phyloP scores from a whole-genome alignment of 2,113 vertebrate genomes.

The Gila orcuttii region DNA sequence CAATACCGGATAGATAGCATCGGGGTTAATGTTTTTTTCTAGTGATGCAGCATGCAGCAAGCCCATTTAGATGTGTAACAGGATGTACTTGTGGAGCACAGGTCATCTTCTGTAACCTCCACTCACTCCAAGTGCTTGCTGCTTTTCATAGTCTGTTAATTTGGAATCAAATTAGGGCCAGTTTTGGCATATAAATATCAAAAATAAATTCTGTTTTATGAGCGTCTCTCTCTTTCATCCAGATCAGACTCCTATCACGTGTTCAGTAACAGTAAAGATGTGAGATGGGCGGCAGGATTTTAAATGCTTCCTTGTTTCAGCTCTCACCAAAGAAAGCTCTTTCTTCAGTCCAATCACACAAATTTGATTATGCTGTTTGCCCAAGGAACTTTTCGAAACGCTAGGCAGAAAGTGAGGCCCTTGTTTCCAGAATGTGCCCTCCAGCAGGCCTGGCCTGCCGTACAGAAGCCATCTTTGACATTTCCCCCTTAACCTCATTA shows the following conservation, averaged over 20 bases:
- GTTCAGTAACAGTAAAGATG: slow-evolving; percentile 63
- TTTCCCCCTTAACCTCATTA: slow-evolving; percentile 53
- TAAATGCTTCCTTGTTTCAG: slow-evolving; percentile 65
- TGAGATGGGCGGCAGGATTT: slow-evolving; percentile 53
- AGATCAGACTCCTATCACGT: slow-evolving; percentile 63
- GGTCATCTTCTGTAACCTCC: slow-evolving; percentile 46
- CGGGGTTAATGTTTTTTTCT: slow-evolving; percentile 58
- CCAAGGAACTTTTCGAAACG: slow-evolving; percentile 63
- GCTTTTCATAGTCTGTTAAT: not conserved
- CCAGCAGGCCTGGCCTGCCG: slow-evolving; percentile 61
- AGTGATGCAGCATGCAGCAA: slow-evolving; percentile 49
- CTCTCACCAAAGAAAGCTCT: slow-evolving; percentile 65
- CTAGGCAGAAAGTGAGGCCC: slow-evolving; percentile 60
- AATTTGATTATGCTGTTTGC: slow-evolving; percentile 73
- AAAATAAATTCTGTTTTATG: not conserved
- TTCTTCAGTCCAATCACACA: slow-evolving; percentile 69
- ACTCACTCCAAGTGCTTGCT: not conserved
- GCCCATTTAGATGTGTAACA: slow-evolving; percentile 63
- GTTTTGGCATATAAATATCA: not conserved
- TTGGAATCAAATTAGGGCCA: not conserved
- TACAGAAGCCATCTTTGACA: slow-evolving; percentile 62
- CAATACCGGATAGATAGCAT: slow-evolving; percentile 44
- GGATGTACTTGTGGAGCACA: slow-evolving; percentile 59
- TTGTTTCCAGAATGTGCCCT: slow-evolving; percentile 65
- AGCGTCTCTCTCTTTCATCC: slow-evolving; percentile 34